A percentile compares a stretch with the other conserved stretches of the same genome.
Evolutionary conservation across 2,113 vertebrate species (phyloP).

Genomic region (Galemys pyrenaicus): DNA sequence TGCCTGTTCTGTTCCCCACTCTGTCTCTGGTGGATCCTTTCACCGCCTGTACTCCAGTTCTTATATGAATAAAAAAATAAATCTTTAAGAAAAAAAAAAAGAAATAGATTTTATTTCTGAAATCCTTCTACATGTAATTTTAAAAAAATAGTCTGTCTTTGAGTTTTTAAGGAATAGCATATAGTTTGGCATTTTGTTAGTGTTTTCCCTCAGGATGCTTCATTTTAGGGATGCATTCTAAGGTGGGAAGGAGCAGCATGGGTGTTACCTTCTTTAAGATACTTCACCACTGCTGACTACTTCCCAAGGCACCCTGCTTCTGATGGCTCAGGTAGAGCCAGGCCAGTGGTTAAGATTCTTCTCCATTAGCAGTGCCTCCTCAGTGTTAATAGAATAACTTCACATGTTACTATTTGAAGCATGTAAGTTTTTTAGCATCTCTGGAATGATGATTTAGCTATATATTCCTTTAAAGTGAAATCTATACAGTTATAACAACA

Average conservation of each 20-base stretch:
- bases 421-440: background rate
- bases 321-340: background rate
- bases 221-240: background rate
- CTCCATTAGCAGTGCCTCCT: background rate
- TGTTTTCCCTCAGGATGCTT: background rate
- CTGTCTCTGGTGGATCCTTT: too few species aligned
- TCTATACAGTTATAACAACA: background rate
- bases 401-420: background rate
- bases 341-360: background rate
- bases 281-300: background rate
- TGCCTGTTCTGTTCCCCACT: too few species aligned
- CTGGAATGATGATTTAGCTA: background rate
- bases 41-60: too few species aligned
- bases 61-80: too few species aligned
- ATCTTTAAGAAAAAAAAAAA: too few species aligned
- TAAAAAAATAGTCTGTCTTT: background rate
- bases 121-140: conserved; percentile 23
- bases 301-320: background rate
- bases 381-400: background rate
- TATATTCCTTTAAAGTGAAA: background rate
- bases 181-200: background rate
- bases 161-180: background rate
- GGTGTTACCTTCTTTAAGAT: background rate
- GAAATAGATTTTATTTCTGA: background rate
- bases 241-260: background rate